Percentiles rank a stretch among this genome's conserved stretches.
These are phyloP conservation scores for Mythimna pallens DNA, from an alignment of 2,888 invertebrate species.

Conservation along the genomic window DNA sequence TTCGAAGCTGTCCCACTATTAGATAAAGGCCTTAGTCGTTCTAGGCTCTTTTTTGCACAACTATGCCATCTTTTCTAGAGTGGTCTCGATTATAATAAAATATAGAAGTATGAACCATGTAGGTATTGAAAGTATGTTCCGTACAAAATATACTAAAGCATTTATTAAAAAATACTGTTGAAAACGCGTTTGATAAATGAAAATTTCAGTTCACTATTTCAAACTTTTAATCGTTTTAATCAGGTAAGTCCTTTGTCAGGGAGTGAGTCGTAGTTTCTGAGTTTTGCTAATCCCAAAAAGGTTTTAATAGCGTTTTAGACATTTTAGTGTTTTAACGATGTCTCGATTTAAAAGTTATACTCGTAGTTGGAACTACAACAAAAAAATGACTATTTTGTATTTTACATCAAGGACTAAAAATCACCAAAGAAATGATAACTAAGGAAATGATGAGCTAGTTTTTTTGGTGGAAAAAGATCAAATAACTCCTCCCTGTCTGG, in stretches of 20 bases:
- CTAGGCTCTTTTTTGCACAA: neutral
- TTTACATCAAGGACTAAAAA: too few species aligned
- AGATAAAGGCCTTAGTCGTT: neutral
- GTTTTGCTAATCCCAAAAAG: slow-evolving; percentile 15
- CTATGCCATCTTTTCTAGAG: too few species aligned
- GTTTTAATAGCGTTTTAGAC: slow-evolving; percentile 18
- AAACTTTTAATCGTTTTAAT: slow-evolving; percentile 25
- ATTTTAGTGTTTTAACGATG: neutral
- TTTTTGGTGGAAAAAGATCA: too few species aligned
- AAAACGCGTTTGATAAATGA: slow-evolving; percentile 5
- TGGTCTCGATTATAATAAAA: too few species aligned
- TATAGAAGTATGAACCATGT: too few species aligned
- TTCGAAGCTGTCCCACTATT: neutral
- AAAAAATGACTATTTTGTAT: neutral
- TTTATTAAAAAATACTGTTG: slow-evolving; percentile 4
- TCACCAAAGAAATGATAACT: too few species aligned
- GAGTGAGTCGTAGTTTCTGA: slow-evolving; percentile 18
- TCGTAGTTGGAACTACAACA: neutral
- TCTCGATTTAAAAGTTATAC: neutral
- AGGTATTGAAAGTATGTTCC: neutral
- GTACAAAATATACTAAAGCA: slow-evolving; percentile 2
- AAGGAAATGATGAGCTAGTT: too few species aligned
- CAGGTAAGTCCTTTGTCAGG: slow-evolving; percentile 10
- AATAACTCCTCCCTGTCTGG: too few species aligned
- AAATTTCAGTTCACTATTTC: slow-evolving; percentile 25